phyloP scores from a whole-genome alignment of 2,113 vertebrate species.

The Ochotona princeps region DNA sequence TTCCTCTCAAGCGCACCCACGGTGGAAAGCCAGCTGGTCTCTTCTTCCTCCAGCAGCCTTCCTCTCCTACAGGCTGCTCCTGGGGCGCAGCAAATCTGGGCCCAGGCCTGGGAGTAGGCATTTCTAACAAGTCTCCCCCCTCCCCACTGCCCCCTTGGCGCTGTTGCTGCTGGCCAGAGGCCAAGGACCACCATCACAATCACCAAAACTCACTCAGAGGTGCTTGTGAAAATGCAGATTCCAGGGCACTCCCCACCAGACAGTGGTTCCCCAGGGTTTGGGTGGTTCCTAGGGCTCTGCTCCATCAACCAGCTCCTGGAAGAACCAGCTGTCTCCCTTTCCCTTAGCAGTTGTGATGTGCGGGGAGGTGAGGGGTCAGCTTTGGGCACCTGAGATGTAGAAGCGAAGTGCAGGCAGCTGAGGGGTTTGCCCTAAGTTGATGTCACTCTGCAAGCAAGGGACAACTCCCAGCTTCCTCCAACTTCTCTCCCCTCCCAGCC shows the following conservation, averaged over 20 bases:
- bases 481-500: too few relatives aligned
- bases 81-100: not conserved
- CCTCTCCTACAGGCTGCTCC: not conserved
- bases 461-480: not conserved
- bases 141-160: not conserved
- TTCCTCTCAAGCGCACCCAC: slow-evolving; percentile 17
- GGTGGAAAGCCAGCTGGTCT: not conserved
- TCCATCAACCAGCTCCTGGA: not conserved
- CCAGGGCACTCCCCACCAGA: not conserved
- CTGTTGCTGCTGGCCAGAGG: not conserved
- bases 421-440: not conserved
- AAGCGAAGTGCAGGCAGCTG: not conserved
- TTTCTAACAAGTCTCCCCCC: not conserved
- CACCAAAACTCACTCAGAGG: not conserved
- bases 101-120: not conserved
- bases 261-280: not conserved
- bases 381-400: not conserved
- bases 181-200: not conserved
- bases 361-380: too few relatives aligned
- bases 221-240: not conserved
- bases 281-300: not conserved
- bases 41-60: not conserved
- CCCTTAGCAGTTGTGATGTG: too few relatives aligned
- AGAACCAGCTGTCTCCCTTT: not conserved
- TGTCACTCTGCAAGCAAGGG: not conserved